These are phyloP conservation scores for Piprites chloris DNA, from an alignment of 2,113 vertebrate species.

Conservation along the genomic window DNA sequence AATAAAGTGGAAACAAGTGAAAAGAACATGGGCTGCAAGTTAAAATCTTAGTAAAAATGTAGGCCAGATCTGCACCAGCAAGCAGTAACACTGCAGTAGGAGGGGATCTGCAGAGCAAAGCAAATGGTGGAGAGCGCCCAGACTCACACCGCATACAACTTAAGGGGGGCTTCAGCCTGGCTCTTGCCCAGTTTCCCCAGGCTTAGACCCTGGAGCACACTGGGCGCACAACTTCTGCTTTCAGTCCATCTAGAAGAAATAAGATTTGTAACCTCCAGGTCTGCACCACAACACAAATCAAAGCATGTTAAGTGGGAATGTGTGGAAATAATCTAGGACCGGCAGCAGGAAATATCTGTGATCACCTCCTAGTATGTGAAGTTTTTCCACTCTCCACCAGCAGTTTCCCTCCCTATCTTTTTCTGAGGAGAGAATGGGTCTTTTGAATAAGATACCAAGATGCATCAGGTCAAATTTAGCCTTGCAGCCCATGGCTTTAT, in stretches of 20 bases:
- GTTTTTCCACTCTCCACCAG: neutral
- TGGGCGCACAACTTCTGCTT: neutral
- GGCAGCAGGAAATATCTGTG: neutral
- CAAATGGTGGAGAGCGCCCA: neutral
- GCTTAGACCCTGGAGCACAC: neutral
- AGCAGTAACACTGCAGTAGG: neutral
- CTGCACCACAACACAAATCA: neutral
- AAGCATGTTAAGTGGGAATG: neutral
- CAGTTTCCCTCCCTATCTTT: neutral
- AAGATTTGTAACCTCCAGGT: neutral
- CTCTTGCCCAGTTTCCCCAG: accelerated
- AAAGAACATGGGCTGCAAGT: neutral
- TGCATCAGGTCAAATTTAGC: neutral
- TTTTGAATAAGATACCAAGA: neutral
- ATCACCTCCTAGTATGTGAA: neutral
- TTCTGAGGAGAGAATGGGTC: neutral
- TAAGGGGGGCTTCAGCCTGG: neutral
- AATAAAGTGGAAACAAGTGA: neutral
- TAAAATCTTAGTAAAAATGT: neutral
- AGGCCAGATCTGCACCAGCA: neutral
- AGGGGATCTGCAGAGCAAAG: neutral
- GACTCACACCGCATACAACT: accelerated
- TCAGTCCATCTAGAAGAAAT: neutral
- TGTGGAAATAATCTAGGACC: neutral
- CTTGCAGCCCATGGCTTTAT: neutral